phyloP scores from a whole-genome alignment of 2,888 invertebrate genomes.

The Sarcophaga rosellei region DNA sequence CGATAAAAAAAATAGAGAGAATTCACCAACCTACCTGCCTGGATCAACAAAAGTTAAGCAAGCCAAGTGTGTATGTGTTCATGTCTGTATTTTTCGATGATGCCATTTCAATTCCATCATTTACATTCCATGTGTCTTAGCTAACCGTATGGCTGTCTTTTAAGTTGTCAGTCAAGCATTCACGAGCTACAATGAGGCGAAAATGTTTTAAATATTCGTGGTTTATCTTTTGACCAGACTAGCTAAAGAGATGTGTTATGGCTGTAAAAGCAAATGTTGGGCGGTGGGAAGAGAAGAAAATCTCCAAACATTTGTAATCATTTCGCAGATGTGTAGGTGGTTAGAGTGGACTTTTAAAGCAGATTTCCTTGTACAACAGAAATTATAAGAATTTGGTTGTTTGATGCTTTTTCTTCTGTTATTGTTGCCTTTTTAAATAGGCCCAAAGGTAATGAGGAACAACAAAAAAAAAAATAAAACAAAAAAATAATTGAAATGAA shows the following conservation, averaged over 20 bases:
- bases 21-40: no score
- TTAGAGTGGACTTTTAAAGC: not conserved
- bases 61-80: not conserved
- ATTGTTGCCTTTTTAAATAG: conserved; percentile 29
- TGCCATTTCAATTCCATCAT: conserved; percentile 22
- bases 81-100: not conserved
- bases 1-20: no score
- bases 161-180: not conserved
- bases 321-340: not conserved
- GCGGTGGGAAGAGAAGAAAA: not conserved
- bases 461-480: conserved; percentile 39
- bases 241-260: no score
- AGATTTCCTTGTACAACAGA: conserved; percentile 24
- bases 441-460: conserved; percentile 29
- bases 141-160: not conserved
- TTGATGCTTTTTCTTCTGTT: conserved; percentile 11
- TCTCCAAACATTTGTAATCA: not conserved
- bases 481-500: conserved; percentile 27
- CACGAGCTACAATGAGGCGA: not conserved
- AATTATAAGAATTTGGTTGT: conserved; percentile 22
- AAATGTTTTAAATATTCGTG: not conserved
- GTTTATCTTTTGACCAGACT: no score
- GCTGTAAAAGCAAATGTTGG: not conserved
- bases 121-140: conserved; percentile 7
- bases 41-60: no score